Evolutionary conservation across 92 coral and sea anemone genomes (phyloP), one percentile per base, ranked within the genome.

Genomic region (Porites evermanni): DNA sequence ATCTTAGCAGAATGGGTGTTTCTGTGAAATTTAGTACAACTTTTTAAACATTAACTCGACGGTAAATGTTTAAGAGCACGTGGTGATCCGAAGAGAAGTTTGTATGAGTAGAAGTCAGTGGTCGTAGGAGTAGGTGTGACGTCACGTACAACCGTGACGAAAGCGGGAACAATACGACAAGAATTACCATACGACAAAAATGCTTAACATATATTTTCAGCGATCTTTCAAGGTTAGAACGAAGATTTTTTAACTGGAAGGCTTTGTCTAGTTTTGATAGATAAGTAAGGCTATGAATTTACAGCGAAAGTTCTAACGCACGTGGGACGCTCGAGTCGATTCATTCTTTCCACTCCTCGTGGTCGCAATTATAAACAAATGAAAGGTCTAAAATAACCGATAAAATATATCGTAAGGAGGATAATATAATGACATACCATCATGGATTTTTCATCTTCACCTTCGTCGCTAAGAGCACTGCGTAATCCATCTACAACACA

Each of bases 401-500:
- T 14, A 19, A 5, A 8, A 16, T 24, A 18, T 7, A 16, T 2
- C n/a, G 3, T 1, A 66, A 9, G n/a, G 4, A 3, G 58, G 61
- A 47, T 72, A 20, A 44, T n/a, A 21, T 56, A 85, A 59, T 56
- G 12, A 85, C 90, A 53, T 69, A 80, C 93, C 93, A 90, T 89
- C 64, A 67, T 69, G 2, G 80, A 38, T 47, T 81, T 74, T 74
- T 87, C 84, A 9, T 76, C 84, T 12, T 56, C 69, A 12, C 70
- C 93, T 56, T 56, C 61, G 47, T 83, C 85, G 73, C 88, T 44
- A 6, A 81, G 79, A 52, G 75, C 91, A 19, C 74, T 88, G 61
- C 89, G 81, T 12, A 86, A 51, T 59, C 89, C 93, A 70, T 86
- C 86, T 8, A 67, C 93, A 63, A 88, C 85, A 60, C 86, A 82